These are phyloP conservation scores for Drosophila rubida DNA, from an alignment of 2,888 invertebrate genomes.

Conservation along the genomic window DNA sequence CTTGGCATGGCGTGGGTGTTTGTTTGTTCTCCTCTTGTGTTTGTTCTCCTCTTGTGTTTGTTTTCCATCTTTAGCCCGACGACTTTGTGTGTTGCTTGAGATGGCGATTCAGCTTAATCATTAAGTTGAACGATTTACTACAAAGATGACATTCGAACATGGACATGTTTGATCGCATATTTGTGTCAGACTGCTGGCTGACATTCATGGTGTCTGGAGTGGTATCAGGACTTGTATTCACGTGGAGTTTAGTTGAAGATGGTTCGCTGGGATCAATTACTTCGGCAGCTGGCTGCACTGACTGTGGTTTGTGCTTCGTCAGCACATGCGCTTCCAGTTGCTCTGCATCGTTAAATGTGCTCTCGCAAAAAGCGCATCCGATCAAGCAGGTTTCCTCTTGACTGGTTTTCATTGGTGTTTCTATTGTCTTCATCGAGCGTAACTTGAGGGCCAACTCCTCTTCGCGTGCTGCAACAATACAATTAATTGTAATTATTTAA, in stretches of 20 bases:
- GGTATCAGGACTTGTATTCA: neutral
- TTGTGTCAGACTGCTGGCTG: conserved; percentile 13
- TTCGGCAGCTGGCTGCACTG: neutral
- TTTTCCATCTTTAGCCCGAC: conserved; percentile 22
- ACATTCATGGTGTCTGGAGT: neutral
- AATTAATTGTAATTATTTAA: neutral
- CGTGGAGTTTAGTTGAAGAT: neutral
- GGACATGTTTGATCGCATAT: neutral
- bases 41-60: neutral
- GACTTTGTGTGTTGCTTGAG: conserved; percentile 61
- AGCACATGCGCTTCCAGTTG: conserved; percentile 64
- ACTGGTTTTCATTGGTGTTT: neutral
- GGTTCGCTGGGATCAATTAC: neutral
- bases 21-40: neutral
- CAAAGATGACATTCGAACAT: conserved; percentile 65
- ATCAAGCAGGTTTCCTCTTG: conserved; percentile 29
- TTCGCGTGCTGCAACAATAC: conserved; percentile 38
- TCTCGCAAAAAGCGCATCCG: conserved; percentile 70
- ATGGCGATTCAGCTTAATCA: conserved; percentile 78
- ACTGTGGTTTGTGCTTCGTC: conserved; percentile 20
- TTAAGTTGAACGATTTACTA: conserved; percentile 69
- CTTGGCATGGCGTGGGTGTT: neutral
- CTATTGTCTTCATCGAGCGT: neutral
- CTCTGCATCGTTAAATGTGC: conserved; percentile 57
- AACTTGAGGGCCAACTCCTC: conserved; percentile 41